phyloP scores from a whole-genome alignment of 2,113 vertebrate genomes.

The Drymodes brunneopygia region DNA sequence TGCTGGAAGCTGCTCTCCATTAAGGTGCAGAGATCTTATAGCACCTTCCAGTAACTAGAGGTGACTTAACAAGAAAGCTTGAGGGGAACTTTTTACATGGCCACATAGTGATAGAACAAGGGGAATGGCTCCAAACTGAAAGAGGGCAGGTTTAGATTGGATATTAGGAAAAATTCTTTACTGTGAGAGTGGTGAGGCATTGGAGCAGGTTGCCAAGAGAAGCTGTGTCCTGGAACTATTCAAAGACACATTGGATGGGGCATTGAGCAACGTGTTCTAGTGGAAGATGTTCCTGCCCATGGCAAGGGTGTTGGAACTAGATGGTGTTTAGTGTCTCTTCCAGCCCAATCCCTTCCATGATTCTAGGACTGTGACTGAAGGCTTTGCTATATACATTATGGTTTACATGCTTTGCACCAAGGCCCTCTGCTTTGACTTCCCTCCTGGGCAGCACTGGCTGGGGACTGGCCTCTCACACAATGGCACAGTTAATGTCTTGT shows the following conservation, averaged over 20 bases:
- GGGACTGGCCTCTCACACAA: not conserved
- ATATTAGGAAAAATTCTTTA: not conserved
- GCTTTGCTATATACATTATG: rapidly evolving
- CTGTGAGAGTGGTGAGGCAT: not conserved
- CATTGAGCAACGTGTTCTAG: not conserved
- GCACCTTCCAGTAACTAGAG: not conserved
- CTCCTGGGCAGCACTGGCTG: not conserved
- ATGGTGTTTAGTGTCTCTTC: not conserved
- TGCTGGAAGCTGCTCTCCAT: not conserved
- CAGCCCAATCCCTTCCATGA: not conserved
- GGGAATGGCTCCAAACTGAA: not conserved
- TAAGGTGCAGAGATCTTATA: rapidly evolving
- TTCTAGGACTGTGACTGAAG: not conserved
- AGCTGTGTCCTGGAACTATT: not conserved
- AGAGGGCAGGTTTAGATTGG: not conserved
- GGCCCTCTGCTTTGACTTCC: not conserved
- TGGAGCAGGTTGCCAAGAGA: not conserved
- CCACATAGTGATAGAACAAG: not conserved
- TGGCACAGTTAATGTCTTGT: not conserved
- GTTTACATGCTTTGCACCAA: not conserved
- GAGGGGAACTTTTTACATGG: not conserved
- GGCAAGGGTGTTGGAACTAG: not conserved
- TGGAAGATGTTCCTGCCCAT: not conserved
- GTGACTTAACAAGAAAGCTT: not conserved
- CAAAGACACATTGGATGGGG: not conserved